Percentiles rank a stretch among this genome's conserved stretches.
phyloP scores from a whole-genome alignment of 92 coral and sea anemone genomes.

The Isaurus tuberculatus region DNA sequence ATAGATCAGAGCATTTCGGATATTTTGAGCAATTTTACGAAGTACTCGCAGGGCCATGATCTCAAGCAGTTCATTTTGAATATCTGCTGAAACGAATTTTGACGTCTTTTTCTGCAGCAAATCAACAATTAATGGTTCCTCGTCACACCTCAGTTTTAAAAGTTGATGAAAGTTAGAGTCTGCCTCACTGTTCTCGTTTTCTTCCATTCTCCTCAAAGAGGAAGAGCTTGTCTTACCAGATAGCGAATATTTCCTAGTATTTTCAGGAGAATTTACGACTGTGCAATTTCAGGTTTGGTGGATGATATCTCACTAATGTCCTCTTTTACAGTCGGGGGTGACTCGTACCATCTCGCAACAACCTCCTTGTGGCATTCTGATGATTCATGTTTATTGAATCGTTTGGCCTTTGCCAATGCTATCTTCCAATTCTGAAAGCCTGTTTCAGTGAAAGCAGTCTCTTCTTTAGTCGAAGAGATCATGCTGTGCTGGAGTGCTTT shows the following conservation, averaged over 20 bases:
- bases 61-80: slow-evolving; percentile 28
- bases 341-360: neutral
- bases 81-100: slow-evolving; percentile 12
- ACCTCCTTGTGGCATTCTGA: neutral
- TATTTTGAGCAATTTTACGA: neutral
- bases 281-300: neutral
- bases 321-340: slow-evolving; percentile 1
- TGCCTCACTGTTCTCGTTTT: neutral
- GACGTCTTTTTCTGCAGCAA: neutral
- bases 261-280: neutral
- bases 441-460: neutral
- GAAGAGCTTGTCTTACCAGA: neutral
- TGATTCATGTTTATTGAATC: neutral
- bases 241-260: neutral
- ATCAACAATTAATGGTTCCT: neutral
- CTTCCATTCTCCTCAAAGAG: slow-evolving; percentile 3
- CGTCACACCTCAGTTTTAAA: neutral
- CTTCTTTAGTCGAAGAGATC: too few relatives aligned
- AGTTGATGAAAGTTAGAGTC: neutral
- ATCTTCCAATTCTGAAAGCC: neutral
- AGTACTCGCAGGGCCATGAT: slow-evolving; percentile 17
- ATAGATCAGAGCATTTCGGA: slow-evolving; percentile 18
- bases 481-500: neutral
- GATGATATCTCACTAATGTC: neutral
- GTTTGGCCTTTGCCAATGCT: neutral